Evolutionary conservation across 2,888 invertebrate genomes (phyloP).

Genomic region (Scaptodrosophila latifasciaeformis): DNA sequence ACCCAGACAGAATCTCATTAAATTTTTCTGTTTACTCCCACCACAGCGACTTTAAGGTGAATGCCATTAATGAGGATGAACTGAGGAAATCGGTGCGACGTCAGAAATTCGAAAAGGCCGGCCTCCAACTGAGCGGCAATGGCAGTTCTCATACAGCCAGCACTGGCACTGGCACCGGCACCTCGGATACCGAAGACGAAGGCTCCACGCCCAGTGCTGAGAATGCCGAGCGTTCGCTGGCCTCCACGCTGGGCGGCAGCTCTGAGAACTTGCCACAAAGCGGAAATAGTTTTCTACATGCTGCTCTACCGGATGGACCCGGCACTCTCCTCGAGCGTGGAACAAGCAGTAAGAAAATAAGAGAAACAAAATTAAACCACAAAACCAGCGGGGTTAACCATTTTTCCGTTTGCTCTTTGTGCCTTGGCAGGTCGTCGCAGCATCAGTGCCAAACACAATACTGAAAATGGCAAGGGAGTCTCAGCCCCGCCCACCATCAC

Average conservation of each 20-base stretch:
- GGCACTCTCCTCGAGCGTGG: slow-evolving; percentile 71
- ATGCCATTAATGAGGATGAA: slow-evolving; percentile 91
- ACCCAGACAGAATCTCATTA: too few species aligned
- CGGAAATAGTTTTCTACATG: slow-evolving; percentile 72
- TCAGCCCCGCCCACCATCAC: slow-evolving; percentile 71
- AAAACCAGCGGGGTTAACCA: background rate
- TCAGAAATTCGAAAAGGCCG: slow-evolving; percentile 79
- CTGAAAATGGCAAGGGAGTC: slow-evolving; percentile 68
- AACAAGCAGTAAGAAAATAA: slow-evolving; percentile 67
- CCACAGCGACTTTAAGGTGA: slow-evolving; percentile 87
- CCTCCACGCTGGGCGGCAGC: slow-evolving; percentile 83
- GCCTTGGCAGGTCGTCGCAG: slow-evolving; percentile 77
- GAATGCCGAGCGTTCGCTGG: slow-evolving; percentile 82
- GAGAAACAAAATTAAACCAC: too few species aligned
- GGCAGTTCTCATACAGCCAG: slow-evolving; percentile 75
- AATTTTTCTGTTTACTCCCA: background rate
- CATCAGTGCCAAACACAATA: slow-evolving; percentile 79
- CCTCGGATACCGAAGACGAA: slow-evolving; percentile 85
- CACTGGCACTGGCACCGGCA: slow-evolving; percentile 79
- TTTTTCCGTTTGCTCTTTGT: background rate
- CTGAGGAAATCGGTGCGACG: slow-evolving; percentile 84
- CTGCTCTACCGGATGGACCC: slow-evolving; percentile 74
- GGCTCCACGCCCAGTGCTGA: slow-evolving; percentile 88
- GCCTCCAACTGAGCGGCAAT: slow-evolving; percentile 74
- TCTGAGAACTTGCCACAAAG: slow-evolving; percentile 78